phyloP scores from a whole-genome alignment of 2,113 vertebrate species.

The Aramus guarauna region DNA sequence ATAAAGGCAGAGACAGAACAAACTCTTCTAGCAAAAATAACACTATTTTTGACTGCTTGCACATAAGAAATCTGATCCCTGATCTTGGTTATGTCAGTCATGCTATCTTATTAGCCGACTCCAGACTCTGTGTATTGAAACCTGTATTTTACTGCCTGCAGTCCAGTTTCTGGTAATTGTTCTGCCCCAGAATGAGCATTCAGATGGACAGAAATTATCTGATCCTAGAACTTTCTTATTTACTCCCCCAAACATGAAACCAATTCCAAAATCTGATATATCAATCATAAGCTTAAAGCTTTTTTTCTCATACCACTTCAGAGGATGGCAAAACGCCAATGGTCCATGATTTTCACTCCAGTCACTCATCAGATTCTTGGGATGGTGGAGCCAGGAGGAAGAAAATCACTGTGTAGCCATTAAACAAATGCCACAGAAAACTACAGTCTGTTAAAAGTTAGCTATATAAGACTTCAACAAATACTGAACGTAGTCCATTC shows the following conservation, averaged over 20 bases:
- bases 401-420: neutral
- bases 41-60: neutral
- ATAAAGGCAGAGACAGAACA: slow-evolving; percentile 37
- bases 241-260: neutral
- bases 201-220: neutral
- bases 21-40: slow-evolving; percentile 28
- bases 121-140: neutral
- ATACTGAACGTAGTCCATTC: neutral
- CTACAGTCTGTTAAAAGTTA: neutral
- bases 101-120: neutral
- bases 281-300: neutral
- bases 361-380: neutral
- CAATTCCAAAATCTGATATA: neutral
- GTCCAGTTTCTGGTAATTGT: neutral
- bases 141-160: neutral
- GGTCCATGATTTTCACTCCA: neutral
- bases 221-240: neutral
- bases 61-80: neutral
- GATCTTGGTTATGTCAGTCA: neutral
- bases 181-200: neutral
- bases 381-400: neutral
- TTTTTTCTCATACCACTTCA: neutral
- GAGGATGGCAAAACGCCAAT: neutral
- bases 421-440: neutral
- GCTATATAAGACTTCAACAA: neutral